Evolutionary conservation across 2,797 vertebrate genomes (phyloP), one percentile per base, ranked within the genome.

Genomic region (Picus viridis): DNA sequence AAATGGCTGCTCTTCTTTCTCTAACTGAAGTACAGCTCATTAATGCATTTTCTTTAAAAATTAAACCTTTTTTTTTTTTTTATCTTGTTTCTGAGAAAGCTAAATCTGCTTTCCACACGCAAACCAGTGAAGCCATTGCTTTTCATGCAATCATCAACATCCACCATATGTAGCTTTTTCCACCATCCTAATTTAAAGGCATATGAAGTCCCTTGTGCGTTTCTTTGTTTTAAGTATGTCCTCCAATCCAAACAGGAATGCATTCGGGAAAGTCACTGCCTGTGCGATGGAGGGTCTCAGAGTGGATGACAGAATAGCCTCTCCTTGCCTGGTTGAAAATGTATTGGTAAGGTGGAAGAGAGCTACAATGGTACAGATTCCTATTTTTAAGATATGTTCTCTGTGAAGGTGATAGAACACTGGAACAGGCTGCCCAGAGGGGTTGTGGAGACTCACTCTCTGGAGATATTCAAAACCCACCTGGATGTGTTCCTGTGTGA

Each of bases 21-120:
- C 69, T 81, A 72, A 83, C 56, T 74, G 81, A 95, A 79, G 2
- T 88, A 91, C 20, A 70, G 75, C 51, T 80, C 24, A 16, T 15
- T 86, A 68, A 34, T 94, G 24, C 27, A 77, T 88, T 95, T 92
- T 90, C 63, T 61, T 90, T 90, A 70, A 73, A 92, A 83, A 34
- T 43, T 1, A 65, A 24, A 20, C 43, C 22, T 43, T 41, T 41
- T 41, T 15, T 12, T 27, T 49, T 71, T 68, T 59, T 63, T 15
- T 2, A 12, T 69, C 41, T 81, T 0, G 0, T 86, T 93, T 79
- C 51, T 89, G 57, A 83, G 51, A 89, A 93, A 96, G 71, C 45
- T 47, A 14, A 19, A 9, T 39, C 19, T 86, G 41, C 12, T 29
- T 29, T 92, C 91, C 70, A 86, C 41, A n/a, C 6, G 29, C 63